phyloP scores from a whole-genome alignment of 2,797 vertebrate species.

The Scyliorhinus canicula region DNA sequence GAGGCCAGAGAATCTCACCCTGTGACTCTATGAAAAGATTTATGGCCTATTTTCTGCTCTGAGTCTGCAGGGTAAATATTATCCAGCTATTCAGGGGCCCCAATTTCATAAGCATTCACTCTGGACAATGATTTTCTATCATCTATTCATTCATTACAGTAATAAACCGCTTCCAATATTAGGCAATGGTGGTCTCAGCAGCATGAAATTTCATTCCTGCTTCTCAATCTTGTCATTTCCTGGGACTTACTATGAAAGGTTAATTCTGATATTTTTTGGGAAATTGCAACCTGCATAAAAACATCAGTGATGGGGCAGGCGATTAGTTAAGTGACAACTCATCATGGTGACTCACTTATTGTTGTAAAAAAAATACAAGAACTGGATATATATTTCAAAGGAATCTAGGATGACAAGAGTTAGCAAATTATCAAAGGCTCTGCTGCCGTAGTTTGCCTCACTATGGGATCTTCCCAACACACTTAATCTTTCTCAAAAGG shows the following conservation, averaged over 20 bases:
- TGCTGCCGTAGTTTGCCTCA: neutral
- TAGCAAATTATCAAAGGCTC: neutral
- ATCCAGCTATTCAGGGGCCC: neutral
- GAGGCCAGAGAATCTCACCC: no score
- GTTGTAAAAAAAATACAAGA: neutral
- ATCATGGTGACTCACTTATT: neutral
- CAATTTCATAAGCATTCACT: neutral
- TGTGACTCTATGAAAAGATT: no score
- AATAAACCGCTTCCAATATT: neutral
- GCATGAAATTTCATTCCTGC: neutral
- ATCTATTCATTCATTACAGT: neutral
- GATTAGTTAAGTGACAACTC: neutral
- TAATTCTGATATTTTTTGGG: neutral
- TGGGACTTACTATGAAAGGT: neutral
- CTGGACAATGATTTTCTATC: neutral
- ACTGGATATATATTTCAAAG: neutral
- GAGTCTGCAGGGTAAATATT: neutral
- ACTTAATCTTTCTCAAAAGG: neutral
- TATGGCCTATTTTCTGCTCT: neutral
- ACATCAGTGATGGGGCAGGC: neutral
- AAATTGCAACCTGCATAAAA: neutral
- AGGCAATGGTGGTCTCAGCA: neutral
- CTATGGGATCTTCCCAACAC: neutral
- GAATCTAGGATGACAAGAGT: neutral
- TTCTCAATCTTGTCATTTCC: neutral